These are phyloP conservation scores for Rhinophrynus dorsalis DNA, from an alignment of 2,797 vertebrate genomes.

Conservation along the genomic window DNA sequence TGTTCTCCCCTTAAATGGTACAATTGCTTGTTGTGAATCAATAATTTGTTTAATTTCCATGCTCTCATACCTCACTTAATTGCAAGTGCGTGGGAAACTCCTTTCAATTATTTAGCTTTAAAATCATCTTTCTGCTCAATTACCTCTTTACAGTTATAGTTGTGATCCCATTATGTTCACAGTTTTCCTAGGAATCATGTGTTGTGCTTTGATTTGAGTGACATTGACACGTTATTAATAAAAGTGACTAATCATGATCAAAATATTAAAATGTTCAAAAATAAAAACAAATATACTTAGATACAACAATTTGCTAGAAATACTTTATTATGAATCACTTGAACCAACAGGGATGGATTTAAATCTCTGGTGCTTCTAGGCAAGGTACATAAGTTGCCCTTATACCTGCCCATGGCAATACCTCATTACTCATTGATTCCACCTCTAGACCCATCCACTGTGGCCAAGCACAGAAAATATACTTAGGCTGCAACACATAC, in stretches of 20 bases:
- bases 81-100: slow-evolving; percentile 21
- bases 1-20: slow-evolving; percentile 1
- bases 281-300: too few relatives aligned
- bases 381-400: too few relatives aligned
- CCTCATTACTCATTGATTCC: too few relatives aligned
- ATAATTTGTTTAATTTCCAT: slow-evolving; percentile 46
- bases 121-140: slow-evolving; percentile 31
- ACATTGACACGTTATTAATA: slow-evolving; percentile 6
- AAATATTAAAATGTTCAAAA: not conserved
- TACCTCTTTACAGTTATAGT: slow-evolving; percentile 14
- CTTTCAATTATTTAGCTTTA: slow-evolving; percentile 40
- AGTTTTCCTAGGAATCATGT: slow-evolving; percentile 7
- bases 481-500: too few relatives aligned
- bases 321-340: too few relatives aligned
- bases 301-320: too few relatives aligned
- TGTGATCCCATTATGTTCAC: slow-evolving; percentile 13
- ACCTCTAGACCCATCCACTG: too few relatives aligned
- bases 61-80: slow-evolving; percentile 22
- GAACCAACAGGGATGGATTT: too few relatives aligned
- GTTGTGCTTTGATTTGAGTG: not conserved
- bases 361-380: too few relatives aligned
- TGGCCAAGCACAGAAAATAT: too few relatives aligned
- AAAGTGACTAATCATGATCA: not conserved
- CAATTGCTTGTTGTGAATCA: slow-evolving; percentile 40
- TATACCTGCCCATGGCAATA: too few relatives aligned